Evolutionary conservation across 2,113 vertebrate genomes (phyloP).

Genomic region (Sminthopsis crassicaudata): DNA sequence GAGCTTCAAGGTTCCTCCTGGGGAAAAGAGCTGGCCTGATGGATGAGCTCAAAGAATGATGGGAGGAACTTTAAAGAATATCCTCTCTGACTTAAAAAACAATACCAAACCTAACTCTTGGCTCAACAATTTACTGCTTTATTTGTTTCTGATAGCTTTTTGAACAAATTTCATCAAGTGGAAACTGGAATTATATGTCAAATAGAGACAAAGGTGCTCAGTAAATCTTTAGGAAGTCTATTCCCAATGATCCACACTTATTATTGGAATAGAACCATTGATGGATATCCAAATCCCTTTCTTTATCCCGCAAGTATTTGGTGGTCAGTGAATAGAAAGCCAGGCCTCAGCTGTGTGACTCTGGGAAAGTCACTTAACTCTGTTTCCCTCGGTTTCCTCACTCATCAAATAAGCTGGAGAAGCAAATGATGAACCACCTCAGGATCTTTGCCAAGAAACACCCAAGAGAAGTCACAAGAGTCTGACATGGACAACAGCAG

Average conservation of each 20-base stretch:
- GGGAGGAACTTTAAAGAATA: constrained; percentile 6
- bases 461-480: too few species aligned
- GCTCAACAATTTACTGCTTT: background rate
- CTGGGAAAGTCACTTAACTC: too few species aligned
- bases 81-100: background rate
- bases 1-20: background rate
- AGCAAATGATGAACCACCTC: too few species aligned
- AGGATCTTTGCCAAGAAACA: too few species aligned
- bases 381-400: too few species aligned
- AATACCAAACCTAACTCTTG: constrained; percentile 3
- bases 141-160: constrained; percentile 12
- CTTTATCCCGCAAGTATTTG: background rate
- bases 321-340: background rate
- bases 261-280: background rate
- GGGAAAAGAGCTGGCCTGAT: background rate
- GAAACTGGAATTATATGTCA: background rate
- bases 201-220: constrained; percentile 14
- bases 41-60: background rate
- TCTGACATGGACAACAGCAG: too few species aligned
- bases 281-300: constrained; percentile 23
- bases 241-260: constrained; percentile 1
- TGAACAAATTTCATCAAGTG: constrained; percentile 40
- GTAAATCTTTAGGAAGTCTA: background rate
- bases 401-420: too few species aligned
- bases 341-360: too few species aligned